Conservation (phyloP, 1,140 invertebrate species). For the Sarcophaga bullata region DNA sequence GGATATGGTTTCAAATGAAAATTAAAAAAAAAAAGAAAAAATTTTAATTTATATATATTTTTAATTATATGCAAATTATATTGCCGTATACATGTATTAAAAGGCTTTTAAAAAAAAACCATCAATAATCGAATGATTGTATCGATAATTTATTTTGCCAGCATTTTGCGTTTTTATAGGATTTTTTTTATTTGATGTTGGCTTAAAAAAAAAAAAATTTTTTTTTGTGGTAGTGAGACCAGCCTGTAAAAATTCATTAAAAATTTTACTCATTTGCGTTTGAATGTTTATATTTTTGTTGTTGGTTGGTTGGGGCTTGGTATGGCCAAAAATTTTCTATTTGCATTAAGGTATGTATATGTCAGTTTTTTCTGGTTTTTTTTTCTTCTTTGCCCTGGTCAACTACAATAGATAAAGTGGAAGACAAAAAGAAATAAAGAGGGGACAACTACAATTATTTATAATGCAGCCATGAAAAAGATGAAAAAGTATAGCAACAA, state of each 20-base stretch:
- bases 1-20: too few species aligned
- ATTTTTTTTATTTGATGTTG: not conserved
- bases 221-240: too few species aligned
- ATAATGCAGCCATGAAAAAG: not conserved
- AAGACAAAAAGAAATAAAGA: not conserved
- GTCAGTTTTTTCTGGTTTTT: not conserved
- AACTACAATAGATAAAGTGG: not conserved
- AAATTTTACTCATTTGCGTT: not conserved
- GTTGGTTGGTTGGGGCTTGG: too few species aligned
- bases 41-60: too few species aligned
- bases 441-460: not conserved
- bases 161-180: not conserved
- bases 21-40: too few species aligned
- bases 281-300: too few species aligned
- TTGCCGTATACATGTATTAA: too few species aligned
- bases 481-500: not conserved
- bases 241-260: conserved; percentile 2
- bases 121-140: too few species aligned
- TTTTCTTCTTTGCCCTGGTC: not conserved
- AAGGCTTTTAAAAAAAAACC: too few species aligned
- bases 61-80: too few species aligned
- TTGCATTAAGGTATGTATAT: not conserved
- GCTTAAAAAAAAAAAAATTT: not conserved
- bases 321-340: too few species aligned
- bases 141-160: too few species aligned